Base-by-base conservation (phyloP, 1,140 invertebrate genomes). In the Danaus melanippus region DNA sequence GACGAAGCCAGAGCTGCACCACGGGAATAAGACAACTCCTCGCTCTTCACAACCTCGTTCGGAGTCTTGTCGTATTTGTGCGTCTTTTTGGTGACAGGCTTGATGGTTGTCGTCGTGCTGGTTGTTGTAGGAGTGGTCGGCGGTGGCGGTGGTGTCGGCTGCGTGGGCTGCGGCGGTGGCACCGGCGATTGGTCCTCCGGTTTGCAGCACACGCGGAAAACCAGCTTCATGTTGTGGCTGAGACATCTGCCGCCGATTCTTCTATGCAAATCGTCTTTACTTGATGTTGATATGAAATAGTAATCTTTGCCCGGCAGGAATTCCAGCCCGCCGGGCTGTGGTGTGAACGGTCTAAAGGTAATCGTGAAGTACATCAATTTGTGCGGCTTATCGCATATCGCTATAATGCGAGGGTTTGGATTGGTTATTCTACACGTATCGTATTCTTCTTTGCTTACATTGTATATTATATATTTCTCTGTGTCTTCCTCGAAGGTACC, bases 281-380 rank as follows among this genome's bases (percentile, higher is more conserved):
- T 96, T 50, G 96, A 97, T 58, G 96, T 90, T 90, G 95, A 97
- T 87, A 98, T 97, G 88, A 98, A 97, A 86, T 97, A 98, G 84
- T 98, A 98, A 86, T 97, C 96, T 79, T 96, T 95, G 57, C 96
- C 96, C 60, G 96, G 96, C 69, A 94, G 91, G 88, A 98, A 98
- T 86, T 98, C 96, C 67, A 97, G 89, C 50, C 96, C 96, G 65
- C 95, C 96, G 52, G 96, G 96, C 88, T 97, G 96, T 42, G 96
- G 96, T 69, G 96, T 97, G 87, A 97, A 98, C 74, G 96, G 96
- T 84, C 96, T 91, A 89, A 98, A 98, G 61, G 96, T 97, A 81
- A 98, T 97, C 52, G 96, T 97, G 90, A 97, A 97, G 89, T 96
- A 97, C 94, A 96, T 96, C 72, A 95, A 89, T 87, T 95, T 96